phyloP scores from a whole-genome alignment of 2,888 invertebrate species.

The Lottia gigantea region DNA sequence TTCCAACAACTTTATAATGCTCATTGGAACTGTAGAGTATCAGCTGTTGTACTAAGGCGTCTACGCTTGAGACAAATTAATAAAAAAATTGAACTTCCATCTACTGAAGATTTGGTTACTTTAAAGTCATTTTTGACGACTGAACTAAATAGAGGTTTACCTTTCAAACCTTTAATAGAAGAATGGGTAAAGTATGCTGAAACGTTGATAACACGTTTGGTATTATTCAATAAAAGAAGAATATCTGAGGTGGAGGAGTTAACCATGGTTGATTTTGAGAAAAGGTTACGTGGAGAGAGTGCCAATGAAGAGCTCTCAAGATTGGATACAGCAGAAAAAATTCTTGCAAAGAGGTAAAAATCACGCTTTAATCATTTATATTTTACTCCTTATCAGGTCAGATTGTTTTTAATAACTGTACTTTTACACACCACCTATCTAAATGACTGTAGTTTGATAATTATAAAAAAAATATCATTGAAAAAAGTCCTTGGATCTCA shows the following conservation, averaged over 20 bases:
- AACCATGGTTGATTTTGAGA: not conserved
- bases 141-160: not conserved
- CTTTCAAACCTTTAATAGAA: not conserved
- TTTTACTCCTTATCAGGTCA: too few relatives aligned
- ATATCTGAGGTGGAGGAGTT: not conserved
- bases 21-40: slow-evolving; percentile 24
- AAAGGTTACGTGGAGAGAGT: not conserved
- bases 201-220: not conserved
- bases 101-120: slow-evolving; percentile 20
- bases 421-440: too few relatives aligned
- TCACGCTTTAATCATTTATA: too few relatives aligned
- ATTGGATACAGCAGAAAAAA: not conserved
- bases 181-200: not conserved
- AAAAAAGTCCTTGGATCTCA: too few relatives aligned
- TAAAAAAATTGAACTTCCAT: slow-evolving; percentile 21
- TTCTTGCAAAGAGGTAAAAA: not conserved
- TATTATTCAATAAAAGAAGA: not conserved
- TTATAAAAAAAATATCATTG: too few relatives aligned
- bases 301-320: slow-evolving; percentile 6
- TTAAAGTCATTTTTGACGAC: slow-evolving; percentile 10
- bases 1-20: slow-evolving; percentile 21
- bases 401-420: too few relatives aligned
- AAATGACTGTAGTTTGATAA: too few relatives aligned
- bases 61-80: slow-evolving; percentile 18
- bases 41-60: slow-evolving; percentile 22